Evolutionary conservation across 2,888 invertebrate species (phyloP), one percentile per base, ranked within the genome.

Genomic region (Heliconius charithonia): DNA sequence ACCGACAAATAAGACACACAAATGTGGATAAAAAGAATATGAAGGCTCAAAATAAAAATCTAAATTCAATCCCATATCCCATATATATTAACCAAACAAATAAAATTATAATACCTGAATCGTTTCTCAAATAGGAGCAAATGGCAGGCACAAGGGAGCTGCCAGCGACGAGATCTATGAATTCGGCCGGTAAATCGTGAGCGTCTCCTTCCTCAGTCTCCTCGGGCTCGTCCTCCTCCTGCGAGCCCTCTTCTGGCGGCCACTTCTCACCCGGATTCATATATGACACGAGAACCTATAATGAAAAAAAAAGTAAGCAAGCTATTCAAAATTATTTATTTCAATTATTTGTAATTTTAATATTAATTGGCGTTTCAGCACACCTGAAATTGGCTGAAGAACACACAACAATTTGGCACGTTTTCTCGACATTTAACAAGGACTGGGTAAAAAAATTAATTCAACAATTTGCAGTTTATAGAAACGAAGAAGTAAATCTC

Each of bases 71-170:
- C n/a, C 2, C 22, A 22, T 56, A 22, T n/a, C n/a, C n/a, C n/a
- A n/a, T 51, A 51, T 7, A 19, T 19, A 4, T 19, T 22, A 56
- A 9, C n/a, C 12, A n/a, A 59, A 59, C 22, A 6, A 22, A 72
- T 69, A 37, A 16, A 37, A 16, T 51, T 32, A 82, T 29, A 13
- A 7, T 86, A 97, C 97, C 96, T 25, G 99, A 99, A 92, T 99
- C 99, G 87, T 99, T 99, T 84, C 98, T 96, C 76, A 99, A 95
- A 89, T 99, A 99, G 0, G 98, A 98, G 86, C 98, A 97, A 41
- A 98, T 96, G 32, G 98, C 98, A 29, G 98, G 97, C 81, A 99
- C 96, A 29, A 99, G 95, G 85, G 98, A 98, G 80, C 98, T 98
- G 87, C 97, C 96, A 67, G 97, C 96, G 27, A 99, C 89, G 56